These are phyloP conservation scores for Cherax destructor DNA, from an alignment of 1,140 invertebrate species.

Conservation along the genomic window DNA sequence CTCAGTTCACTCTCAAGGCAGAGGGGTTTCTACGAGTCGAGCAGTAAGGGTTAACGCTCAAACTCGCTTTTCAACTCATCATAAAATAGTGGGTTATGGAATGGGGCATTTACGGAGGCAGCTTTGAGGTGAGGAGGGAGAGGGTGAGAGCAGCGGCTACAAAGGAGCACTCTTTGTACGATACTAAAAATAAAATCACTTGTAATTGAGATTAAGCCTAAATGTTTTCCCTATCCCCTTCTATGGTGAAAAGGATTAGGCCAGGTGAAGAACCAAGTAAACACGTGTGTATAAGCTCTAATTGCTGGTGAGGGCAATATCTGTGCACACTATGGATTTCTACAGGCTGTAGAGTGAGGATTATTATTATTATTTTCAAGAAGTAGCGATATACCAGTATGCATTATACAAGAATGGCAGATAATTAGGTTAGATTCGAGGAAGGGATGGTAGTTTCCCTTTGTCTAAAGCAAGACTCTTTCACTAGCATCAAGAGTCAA, in stretches of 20 bases:
- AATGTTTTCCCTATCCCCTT: constrained; percentile 15
- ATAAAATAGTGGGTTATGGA: constrained; percentile 18
- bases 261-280: neutral
- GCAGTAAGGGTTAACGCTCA: neutral
- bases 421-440: no score
- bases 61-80: neutral
- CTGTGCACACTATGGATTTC: neutral
- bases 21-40: neutral
- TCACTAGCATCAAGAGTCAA: no score
- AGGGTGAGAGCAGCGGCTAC: neutral
- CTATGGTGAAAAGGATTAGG: constrained; percentile 27
- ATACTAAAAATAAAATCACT: neutral
- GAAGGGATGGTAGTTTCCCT: no score
- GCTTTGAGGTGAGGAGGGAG: constrained; percentile 5
- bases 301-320: constrained; percentile 6
- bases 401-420: no score
- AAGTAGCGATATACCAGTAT: no score
- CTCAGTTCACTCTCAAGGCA: neutral
- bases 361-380: neutral
- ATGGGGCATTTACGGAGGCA: constrained; percentile 13
- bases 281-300: constrained; percentile 14
- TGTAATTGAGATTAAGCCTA: constrained; percentile 36
- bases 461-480: no score
- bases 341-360: neutral
- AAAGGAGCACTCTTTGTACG: constrained; percentile 10